A percentile compares a stretch with the other conserved stretches of the same genome.
Evolutionary conservation across 1,140 invertebrate genomes (phyloP).

Genomic region (Drosophila tsacasi): DNA sequence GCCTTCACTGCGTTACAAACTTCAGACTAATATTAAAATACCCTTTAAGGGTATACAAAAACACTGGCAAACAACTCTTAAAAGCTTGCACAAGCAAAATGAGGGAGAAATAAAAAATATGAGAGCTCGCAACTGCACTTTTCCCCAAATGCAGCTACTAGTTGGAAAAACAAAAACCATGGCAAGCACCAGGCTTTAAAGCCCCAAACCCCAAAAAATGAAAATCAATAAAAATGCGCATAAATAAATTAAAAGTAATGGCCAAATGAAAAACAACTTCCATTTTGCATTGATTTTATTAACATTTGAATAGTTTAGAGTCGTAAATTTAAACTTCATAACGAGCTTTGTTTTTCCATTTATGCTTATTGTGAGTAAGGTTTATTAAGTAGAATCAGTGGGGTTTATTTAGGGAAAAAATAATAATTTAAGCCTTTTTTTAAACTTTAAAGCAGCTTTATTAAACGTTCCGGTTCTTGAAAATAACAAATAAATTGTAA

Average conservation of each 20-base stretch:
- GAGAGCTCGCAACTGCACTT: constrained; percentile 26
- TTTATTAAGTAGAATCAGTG: background rate
- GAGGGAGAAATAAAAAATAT: constrained; percentile 41
- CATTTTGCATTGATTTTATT: constrained; percentile 9
- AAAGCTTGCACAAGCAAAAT: constrained; percentile 63
- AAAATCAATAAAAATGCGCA: constrained; percentile 36
- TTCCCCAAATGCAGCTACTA: constrained; percentile 10
- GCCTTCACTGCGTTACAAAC: background rate
- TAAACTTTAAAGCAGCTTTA: background rate
- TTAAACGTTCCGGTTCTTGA: too few species aligned
- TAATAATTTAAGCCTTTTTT: background rate
- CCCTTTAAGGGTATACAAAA: background rate
- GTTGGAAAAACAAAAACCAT: constrained; percentile 24
- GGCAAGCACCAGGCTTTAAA: constrained; percentile 2
- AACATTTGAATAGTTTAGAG: constrained; percentile 17
- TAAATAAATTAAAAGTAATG: constrained; percentile 48
- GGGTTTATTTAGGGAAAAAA: background rate
- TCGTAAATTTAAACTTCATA: background rate
- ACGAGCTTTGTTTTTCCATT: background rate
- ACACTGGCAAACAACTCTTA: constrained; percentile 58
- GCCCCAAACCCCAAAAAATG: background rate
- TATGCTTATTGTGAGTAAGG: background rate
- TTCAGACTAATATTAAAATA: background rate
- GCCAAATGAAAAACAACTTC: constrained; percentile 12
- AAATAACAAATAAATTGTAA: background rate